Conservation (phyloP, 2,113 vertebrate species). For the Oncorhynchus mykiss region DNA sequence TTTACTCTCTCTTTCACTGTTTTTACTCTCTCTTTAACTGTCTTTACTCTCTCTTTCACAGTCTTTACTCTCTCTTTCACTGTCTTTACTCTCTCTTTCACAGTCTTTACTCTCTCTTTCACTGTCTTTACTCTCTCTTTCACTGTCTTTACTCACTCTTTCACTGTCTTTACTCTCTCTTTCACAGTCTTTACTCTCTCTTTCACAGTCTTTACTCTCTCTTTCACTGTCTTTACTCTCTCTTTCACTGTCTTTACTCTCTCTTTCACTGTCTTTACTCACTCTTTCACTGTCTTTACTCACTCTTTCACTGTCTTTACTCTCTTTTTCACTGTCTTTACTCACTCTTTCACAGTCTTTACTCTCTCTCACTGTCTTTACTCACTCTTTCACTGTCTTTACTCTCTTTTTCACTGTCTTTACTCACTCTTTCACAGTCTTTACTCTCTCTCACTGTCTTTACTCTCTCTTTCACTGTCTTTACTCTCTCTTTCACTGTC, state of each 20-base stretch:
- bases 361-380: neutral
- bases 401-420: neutral
- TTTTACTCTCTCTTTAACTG: neutral
- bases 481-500: neutral
- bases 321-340: neutral
- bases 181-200: neutral
- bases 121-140: neutral
- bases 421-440: too few species aligned
- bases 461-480: neutral
- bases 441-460: neutral
- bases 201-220: neutral
- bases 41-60: neutral
- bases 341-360: too few species aligned
- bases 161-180: neutral
- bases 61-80: slow-evolving; percentile 11
- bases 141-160: neutral
- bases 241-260: neutral
- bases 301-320: neutral
- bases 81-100: neutral
- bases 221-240: neutral
- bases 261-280: neutral
- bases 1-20: neutral
- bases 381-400: neutral
- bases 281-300: neutral
- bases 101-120: neutral